Evolutionary conservation across 2,113 vertebrate genomes (phyloP).

Genomic region (Oceanodroma tethys): DNA sequence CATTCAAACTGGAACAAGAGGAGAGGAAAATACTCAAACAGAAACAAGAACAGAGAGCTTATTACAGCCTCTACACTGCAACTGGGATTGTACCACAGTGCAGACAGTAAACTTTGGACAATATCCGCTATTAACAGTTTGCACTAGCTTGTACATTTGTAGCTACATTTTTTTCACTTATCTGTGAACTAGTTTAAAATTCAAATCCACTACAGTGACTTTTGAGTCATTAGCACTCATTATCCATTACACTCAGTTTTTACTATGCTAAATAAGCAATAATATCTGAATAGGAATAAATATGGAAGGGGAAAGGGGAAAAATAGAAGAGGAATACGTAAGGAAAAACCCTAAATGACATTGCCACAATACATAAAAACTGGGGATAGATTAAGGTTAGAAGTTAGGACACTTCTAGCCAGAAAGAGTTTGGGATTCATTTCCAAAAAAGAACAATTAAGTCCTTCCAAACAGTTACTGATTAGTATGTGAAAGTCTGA

Average conservation of each 20-base stretch:
- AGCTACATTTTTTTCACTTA: not conserved
- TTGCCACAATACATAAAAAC: not conserved
- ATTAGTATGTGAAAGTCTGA: not conserved
- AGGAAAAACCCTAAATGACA: not conserved
- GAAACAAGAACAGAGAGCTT: not conserved
- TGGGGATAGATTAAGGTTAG: not conserved
- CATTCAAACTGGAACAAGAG: not conserved
- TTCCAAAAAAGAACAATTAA: not conserved
- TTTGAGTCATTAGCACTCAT: not conserved
- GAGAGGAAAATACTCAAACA: not conserved
- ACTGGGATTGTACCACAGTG: not conserved
- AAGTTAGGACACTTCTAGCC: not conserved
- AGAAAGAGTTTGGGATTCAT: not conserved
- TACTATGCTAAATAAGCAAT: not conserved
- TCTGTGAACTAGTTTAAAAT: not conserved
- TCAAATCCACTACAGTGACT: not conserved
- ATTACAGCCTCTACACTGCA: not conserved
- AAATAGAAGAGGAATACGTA: not conserved
- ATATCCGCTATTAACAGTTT: not conserved
- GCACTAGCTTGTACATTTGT: not conserved
- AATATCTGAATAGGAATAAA: not conserved
- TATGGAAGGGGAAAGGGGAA: not conserved
- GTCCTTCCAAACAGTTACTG: not conserved
- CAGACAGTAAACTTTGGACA: not conserved
- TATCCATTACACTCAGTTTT: not conserved